Percentiles rank a stretch among this genome's conserved stretches.
Evolutionary conservation across 2,888 invertebrate genomes (phyloP).

Genomic region (Andrena camellia): DNA sequence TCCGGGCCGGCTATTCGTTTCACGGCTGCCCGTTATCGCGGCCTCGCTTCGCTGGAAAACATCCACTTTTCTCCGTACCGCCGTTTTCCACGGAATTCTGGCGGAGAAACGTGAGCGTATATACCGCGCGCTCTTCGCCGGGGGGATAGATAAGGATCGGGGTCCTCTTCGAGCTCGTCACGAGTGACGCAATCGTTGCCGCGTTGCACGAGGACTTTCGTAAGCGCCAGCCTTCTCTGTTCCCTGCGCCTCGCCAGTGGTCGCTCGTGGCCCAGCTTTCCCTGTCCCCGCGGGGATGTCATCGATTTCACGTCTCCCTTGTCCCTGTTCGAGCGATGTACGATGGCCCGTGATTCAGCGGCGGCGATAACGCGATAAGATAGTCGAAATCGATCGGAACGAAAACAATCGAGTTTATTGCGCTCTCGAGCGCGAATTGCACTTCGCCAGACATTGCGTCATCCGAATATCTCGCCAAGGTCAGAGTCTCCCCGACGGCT

Average conservation of each 20-base stretch:
- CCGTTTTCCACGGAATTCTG: neutral
- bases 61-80: neutral
- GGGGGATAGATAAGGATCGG: slow-evolving; percentile 41
- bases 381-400: slow-evolving; percentile 24
- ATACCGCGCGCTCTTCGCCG: neutral
- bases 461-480: slow-evolving; percentile 50
- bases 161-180: slow-evolving; percentile 56
- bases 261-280: neutral
- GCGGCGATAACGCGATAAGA: slow-evolving; percentile 35
- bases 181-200: slow-evolving; percentile 69
- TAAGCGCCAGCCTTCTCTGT: slow-evolving; percentile 44
- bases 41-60: neutral
- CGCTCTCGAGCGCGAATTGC: slow-evolving; percentile 46
- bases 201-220: slow-evolving; percentile 66
- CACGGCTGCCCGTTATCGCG: neutral
- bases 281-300: neutral
- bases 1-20: neutral
- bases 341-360: slow-evolving; percentile 7
- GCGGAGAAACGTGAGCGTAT: neutral
- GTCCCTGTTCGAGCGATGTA: neutral
- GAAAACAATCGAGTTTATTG: slow-evolving; percentile 65
- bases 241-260: neutral
- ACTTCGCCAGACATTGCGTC: slow-evolving; percentile 61
- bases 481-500: slow-evolving; percentile 35
- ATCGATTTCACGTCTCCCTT: neutral